phyloP scores from a whole-genome alignment of 2,113 vertebrate species.

The Parus major region DNA sequence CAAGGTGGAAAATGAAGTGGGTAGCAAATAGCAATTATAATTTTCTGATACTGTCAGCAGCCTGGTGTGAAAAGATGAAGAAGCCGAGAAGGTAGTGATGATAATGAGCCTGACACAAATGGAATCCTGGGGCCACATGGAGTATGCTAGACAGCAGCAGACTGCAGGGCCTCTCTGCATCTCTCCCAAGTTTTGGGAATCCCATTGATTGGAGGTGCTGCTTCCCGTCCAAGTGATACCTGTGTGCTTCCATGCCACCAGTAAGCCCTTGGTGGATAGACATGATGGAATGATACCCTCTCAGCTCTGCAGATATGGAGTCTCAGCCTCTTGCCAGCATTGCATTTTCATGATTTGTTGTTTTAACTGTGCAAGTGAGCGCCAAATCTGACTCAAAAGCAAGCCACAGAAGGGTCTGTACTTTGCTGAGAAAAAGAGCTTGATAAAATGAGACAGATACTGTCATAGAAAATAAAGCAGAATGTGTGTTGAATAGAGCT shows the following conservation, averaged over 20 bases:
- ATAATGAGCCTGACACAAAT: neutral
- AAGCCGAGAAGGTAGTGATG: rapidly evolving
- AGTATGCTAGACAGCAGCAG: neutral
- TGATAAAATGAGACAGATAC: neutral
- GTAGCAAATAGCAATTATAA: neutral
- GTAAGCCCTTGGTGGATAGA: rapidly evolving
- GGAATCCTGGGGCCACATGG: rapidly evolving
- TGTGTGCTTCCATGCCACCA: neutral
- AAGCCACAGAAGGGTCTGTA: neutral
- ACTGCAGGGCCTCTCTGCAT: neutral
- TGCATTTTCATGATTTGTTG: neutral
- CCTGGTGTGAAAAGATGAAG: neutral
- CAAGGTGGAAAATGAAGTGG: neutral
- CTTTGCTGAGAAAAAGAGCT: neutral
- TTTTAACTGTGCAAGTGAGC: neutral
- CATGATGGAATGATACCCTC: rapidly evolving
- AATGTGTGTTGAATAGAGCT: neutral
- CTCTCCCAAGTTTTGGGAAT: neutral
- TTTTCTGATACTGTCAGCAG: neutral
- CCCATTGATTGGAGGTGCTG: neutral
- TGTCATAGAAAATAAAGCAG: neutral
- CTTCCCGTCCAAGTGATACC: neutral
- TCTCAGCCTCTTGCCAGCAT: neutral
- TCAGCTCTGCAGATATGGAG: neutral
- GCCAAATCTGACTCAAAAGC: neutral